A percentile compares a stretch with the other conserved stretches of the same genome.
Evolutionary conservation across 2,797 vertebrate species (phyloP).

Genomic region (Sebastes melanostomus): DNA sequence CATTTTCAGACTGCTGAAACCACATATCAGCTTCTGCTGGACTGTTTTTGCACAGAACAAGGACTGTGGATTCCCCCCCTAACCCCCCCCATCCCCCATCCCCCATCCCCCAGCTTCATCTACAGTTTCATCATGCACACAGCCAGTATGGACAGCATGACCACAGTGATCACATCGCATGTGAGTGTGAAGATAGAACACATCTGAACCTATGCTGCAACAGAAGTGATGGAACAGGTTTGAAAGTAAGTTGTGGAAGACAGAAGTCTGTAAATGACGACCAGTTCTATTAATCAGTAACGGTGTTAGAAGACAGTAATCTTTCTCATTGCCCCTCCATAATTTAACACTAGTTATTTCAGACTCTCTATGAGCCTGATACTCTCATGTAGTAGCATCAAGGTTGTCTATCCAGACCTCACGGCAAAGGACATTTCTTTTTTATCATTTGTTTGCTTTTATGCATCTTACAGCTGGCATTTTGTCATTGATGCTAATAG

Average conservation of each 20-base stretch:
- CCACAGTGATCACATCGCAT: background rate
- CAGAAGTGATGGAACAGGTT: too few relatives aligned
- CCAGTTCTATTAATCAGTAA: too few relatives aligned
- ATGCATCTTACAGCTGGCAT: constrained; percentile 15
- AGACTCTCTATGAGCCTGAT: background rate
- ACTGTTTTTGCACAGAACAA: background rate
- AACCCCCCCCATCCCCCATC: too few relatives aligned
- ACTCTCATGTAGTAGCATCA: background rate
- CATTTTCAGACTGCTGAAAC: background rate
- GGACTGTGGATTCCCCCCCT: background rate
- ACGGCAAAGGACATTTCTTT: background rate
- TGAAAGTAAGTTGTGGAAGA: too few relatives aligned
- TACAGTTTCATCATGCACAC: background rate
- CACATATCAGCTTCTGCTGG: background rate
- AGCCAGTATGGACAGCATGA: background rate
- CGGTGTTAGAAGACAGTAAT: too few relatives aligned
- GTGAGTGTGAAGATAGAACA: background rate
- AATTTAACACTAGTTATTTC: background rate
- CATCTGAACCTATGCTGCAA: too few relatives aligned
- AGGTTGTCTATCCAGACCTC: background rate
- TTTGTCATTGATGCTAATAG: constrained; percentile 29
- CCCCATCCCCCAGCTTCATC: background rate
- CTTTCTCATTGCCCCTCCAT: background rate
- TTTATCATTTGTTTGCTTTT: background rate
- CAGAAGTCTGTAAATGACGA: too few relatives aligned